Evolutionary conservation across 2,797 vertebrate species (phyloP), one percentile per base, ranked within the genome.

Genomic region (Parauchenoglanis ngamensis): DNA sequence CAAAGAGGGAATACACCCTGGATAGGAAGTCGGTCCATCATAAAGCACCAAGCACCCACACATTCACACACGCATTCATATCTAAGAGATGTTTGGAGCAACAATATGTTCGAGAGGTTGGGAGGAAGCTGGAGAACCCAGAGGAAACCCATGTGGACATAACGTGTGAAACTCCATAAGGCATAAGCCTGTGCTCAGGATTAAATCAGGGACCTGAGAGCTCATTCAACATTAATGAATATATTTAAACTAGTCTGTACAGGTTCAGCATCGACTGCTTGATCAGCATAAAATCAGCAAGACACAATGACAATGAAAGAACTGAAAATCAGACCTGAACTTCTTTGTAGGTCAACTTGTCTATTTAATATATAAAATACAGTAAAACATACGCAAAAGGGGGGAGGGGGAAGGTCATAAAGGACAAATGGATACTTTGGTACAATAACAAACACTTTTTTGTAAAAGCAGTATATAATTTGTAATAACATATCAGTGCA

Each of bases 401-500:
- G 94, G 89, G 89, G 90, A 96, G 96, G 94, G 95, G 94, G 86
- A 88, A 91, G 94, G 93, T 91, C 92, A 94, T 93, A 96, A 95
- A 95, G 96, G 96, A 97, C 95, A 96, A 96, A 97, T 96, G 95
- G 96, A 97, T 97, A 96, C 97, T 97, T 97, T 97, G 97, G 97
- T 97, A 97, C 97, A 96, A 96, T 96, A 97, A 97, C 97, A 97
- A 97, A 97, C 96, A 96, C 95, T 95, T 95, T 96, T 97, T 96
- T 97, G 96, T 97, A 96, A 97, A 98, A 98, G 97, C 95, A 97
- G 96, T 96, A 96, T 96, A 97, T 96, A 97, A 96, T 97, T 96
- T 96, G 94, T 95, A 96, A 96, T 97, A 97, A 97, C 97, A 97
- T 96, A 95, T 97, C 97, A 98, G 97, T 98, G 97, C 97, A 97